Evolutionary conservation across 2,113 vertebrate genomes (phyloP), one percentile per base, ranked within the genome.

Genomic region (Grus americana): DNA sequence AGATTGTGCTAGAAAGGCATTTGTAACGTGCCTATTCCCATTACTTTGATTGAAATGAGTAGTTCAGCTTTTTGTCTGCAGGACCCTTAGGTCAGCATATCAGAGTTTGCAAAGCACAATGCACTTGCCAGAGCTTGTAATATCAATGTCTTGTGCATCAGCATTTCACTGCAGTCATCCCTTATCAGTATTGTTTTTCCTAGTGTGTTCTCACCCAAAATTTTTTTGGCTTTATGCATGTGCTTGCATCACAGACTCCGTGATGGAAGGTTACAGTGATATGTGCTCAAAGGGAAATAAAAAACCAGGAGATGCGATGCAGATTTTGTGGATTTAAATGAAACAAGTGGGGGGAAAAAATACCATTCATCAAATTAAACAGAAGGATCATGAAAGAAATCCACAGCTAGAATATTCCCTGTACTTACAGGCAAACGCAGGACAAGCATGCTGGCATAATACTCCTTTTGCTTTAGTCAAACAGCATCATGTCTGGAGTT

Each of bases 1-100:
- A 85, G 57, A 42, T 52, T 68, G 16, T 49, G 57, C 42, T 84
- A 42, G 72, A 79, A 92, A 91, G 68, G 71, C 66, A 55, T 91
- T 92, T 91, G 68, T 61, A 79, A 75, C 14, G 6, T 75, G 76
- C 29, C 58, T 74, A 23, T 81, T 95, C 71, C 46, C 29, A 79
- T 93, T 87, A 85, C 58, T 92, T 61, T 68, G 88, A 89, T 14
- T 79, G 88, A 94, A 95, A 92, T 34, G 54, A 93, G 22, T 36
- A 79, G 68, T 81, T 92, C 61, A 85, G 68, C 52, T 92, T 81
- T 90, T 92, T 92, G 80, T 84, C 68, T 75, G 36, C 40, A 17
- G 30, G 86, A 94, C 61, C 36, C 34, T 54, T 78, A 88, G 76
- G 88, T 94, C 93, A 80, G 59, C 57, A 65, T 29, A 93, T 91